These are phyloP conservation scores for Allobates femoralis DNA, from an alignment of 2,797 vertebrate species.

Conservation along the genomic window DNA sequence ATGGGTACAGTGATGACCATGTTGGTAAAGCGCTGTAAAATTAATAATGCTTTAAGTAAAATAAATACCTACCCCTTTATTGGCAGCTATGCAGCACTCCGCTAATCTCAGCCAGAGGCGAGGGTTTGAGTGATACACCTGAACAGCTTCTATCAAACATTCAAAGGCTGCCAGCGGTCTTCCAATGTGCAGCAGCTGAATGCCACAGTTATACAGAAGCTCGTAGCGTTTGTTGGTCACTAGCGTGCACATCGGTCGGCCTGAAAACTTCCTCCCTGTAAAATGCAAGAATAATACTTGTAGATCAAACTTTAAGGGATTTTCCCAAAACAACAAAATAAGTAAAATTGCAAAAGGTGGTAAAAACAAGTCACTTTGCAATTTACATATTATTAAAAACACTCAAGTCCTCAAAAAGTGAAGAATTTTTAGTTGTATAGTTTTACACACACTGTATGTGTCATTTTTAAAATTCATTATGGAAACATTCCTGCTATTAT, in stretches of 20 bases:
- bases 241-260: slow-evolving; percentile 94
- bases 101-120: slow-evolving; percentile 95
- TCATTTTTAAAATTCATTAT: too few relatives aligned
- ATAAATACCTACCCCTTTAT: slow-evolving; percentile 91
- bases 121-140: slow-evolving; percentile 97
- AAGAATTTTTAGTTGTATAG: too few relatives aligned
- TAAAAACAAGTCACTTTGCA: too few relatives aligned
- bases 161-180: slow-evolving; percentile 95
- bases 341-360: too few relatives aligned
- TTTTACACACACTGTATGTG: too few relatives aligned
- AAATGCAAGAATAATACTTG: slow-evolving; percentile 41
- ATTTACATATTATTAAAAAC: too few relatives aligned
- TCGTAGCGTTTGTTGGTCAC: slow-evolving; percentile 96
- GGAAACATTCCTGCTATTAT: too few relatives aligned
- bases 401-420: too few relatives aligned
- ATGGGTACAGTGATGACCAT: too few relatives aligned
- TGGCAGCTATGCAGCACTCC: slow-evolving; percentile 97
- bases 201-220: slow-evolving; percentile 95
- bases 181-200: slow-evolving; percentile 93
- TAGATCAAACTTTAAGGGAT: background rate
- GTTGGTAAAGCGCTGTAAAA: too few relatives aligned
- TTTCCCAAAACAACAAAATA: too few relatives aligned
- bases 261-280: slow-evolving; percentile 90
- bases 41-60: too few relatives aligned
- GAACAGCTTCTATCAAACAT: slow-evolving; percentile 95